A percentile compares a stretch with the other conserved stretches of the same genome.
phyloP scores from a whole-genome alignment of 2,113 vertebrate species.

The Tor tambroides region DNA sequence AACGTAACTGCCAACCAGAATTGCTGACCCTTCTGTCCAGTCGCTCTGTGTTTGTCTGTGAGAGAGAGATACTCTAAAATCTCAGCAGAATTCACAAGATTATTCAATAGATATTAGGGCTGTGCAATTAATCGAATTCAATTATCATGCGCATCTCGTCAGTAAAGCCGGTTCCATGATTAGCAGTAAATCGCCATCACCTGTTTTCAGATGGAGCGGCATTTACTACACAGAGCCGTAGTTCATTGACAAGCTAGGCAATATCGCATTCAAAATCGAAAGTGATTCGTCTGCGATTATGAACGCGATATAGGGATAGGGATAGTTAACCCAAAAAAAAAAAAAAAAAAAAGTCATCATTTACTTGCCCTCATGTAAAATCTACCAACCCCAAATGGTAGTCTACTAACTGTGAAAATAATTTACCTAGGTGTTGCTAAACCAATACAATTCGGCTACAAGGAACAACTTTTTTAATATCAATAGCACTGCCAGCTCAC shows the following conservation, averaged over 20 bases:
- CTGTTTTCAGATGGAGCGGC: no score
- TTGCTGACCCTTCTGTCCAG: slow-evolving; percentile 30
- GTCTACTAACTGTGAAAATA: not conserved
- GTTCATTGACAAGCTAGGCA: no score
- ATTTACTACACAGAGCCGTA: no score
- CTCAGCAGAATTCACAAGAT: not conserved
- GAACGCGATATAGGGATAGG: no score
- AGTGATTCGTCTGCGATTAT: no score
- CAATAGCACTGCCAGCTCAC: not conserved
- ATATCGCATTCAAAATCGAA: no score
- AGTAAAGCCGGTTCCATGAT: no score
- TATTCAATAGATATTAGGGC: not conserved
- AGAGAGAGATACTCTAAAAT: not conserved
- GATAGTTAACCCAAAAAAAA: not conserved
- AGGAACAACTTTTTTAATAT: not conserved
- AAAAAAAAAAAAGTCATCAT: no score
- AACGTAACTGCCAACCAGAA: slow-evolving; percentile 26
- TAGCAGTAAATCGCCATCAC: no score
- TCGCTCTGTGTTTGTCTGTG: slow-evolving; percentile 23
- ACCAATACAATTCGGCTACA: not conserved
- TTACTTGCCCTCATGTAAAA: not conserved
- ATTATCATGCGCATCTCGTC: no score
- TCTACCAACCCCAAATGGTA: not conserved
- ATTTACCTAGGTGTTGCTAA: not conserved
- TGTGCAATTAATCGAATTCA: no score